Evolutionary conservation across 1,140 invertebrate genomes (phyloP), one percentile per base, ranked within the genome.

Genomic region (Cotesia chilonis): DNA sequence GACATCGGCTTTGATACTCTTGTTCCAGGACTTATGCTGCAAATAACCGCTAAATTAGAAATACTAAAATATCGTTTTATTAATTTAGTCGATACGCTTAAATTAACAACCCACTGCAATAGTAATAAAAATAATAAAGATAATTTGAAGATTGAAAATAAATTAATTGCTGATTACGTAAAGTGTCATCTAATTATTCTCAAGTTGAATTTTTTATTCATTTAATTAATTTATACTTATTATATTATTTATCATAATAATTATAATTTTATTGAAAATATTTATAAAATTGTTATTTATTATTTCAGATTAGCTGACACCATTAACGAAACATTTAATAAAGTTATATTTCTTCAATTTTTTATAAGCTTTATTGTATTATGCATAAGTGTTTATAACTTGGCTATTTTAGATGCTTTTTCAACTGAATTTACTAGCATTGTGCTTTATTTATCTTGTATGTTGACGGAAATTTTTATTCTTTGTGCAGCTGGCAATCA

Each of bases 381-480:
- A 14, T 72, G 71, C 38, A 63, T 72, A 7, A 72, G 71, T 68
- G 59, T 72, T 35, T 72, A 72, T 59, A 72, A 61, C 52, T 17
- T 72, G 4, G 71, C 71, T 12, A 14, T 36, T 52, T 54, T 66
- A 14, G 12, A 57, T 17, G 20, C 68, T 36, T 67, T 72, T 59
- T 61, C 71, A 35, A 59, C 64, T n/a, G 71, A 72, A 38, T 66
- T 57, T 17, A 68, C 71, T 17, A 47, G 55, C 35, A 72, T 68
- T 63, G 37, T 68, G 10, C 71, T 72, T 14, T 72, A 72, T 37
- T 57, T 72, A 7, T 59, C 37, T 9, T 72, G 71, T 28, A 72
- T 72, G 71, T 28, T 72, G 2, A 68, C 41, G 54, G 71, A 72
- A 60, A 68, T 72, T 61, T 72, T 72, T 63, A 68, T 72, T 60